These are phyloP conservation scores for Anthophora plumipes DNA, from an alignment of 2,888 invertebrate species.

Conservation along the genomic window DNA sequence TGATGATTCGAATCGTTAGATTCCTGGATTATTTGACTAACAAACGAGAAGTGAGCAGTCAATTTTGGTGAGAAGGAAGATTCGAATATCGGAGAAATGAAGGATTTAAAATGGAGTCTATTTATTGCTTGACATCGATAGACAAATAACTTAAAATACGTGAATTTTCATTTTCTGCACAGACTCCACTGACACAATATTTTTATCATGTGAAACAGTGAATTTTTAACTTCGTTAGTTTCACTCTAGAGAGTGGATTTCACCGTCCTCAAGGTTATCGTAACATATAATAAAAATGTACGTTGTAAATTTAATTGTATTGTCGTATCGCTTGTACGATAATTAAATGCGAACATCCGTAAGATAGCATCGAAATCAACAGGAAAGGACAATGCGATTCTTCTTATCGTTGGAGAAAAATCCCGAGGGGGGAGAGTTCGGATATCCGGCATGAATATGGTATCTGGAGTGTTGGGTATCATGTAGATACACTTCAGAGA, in stretches of 20 bases:
- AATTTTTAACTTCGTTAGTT: too few relatives aligned
- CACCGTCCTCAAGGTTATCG: too few relatives aligned
- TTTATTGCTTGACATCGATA: too few relatives aligned
- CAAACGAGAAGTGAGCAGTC: slow-evolving; percentile 1
- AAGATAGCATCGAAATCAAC: slow-evolving; percentile 27
- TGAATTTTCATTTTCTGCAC: too few relatives aligned
- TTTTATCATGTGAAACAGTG: too few relatives aligned
- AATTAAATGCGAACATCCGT: slow-evolving; percentile 22
- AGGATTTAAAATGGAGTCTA: too few relatives aligned
- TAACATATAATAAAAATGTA: too few relatives aligned
- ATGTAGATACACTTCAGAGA: background rate
- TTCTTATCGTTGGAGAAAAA: slow-evolving; percentile 43
- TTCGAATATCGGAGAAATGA: background rate
- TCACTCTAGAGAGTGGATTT: too few relatives aligned
- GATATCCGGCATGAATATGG: slow-evolving; percentile 31
- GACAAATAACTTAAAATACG: too few relatives aligned
- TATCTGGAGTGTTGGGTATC: slow-evolving; percentile 18
- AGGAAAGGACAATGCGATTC: slow-evolving; percentile 40
- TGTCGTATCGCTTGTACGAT: background rate
- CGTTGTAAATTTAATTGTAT: background rate
- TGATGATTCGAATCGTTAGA: background rate
- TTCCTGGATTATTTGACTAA: background rate
- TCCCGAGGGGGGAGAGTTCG: background rate
- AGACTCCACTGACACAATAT: too few relatives aligned
- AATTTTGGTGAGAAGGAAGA: background rate